Evolutionary conservation across 1,140 invertebrate genomes (phyloP).

Genomic region (Xylocopa sonorina): DNA sequence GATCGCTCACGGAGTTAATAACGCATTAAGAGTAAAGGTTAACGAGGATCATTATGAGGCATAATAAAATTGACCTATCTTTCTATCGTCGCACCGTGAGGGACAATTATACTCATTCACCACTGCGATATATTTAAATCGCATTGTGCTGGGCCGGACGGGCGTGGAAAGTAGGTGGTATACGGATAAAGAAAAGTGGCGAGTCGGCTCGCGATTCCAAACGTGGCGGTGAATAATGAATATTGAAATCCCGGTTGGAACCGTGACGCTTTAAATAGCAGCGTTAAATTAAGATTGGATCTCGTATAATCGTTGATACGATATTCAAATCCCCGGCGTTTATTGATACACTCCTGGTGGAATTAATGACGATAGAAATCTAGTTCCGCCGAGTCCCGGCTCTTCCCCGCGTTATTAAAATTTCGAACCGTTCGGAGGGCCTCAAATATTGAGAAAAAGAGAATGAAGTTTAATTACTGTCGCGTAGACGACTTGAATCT

Average conservation of each 20-base stretch:
- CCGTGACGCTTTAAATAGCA: not conserved
- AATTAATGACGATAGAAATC: not conserved
- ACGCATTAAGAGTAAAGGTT: not conserved
- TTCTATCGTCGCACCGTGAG: not conserved
- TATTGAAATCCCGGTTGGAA: not conserved
- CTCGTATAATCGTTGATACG: not conserved
- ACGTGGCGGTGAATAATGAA: not conserved
- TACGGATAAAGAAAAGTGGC: not conserved
- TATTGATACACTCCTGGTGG: not conserved
- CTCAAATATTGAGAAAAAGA: not conserved
- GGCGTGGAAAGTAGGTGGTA: not conserved
- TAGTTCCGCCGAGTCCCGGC: not conserved
- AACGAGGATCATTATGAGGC: conserved; percentile 24
- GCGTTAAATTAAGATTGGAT: not conserved
- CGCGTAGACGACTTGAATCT: not conserved
- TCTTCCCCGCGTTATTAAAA: too few species aligned
- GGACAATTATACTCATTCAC: not conserved
- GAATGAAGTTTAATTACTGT: not conserved
- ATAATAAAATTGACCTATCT: conserved; percentile 29
- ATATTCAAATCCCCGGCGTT: not conserved
- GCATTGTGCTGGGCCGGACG: not conserved
- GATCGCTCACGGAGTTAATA: not conserved
- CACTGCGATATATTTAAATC: not conserved
- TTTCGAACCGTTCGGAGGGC: not conserved
- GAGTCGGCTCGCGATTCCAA: not conserved